These are phyloP conservation scores for Trochalopteron elliotii DNA, from an alignment of 2,113 vertebrate species.

Conservation along the genomic window DNA sequence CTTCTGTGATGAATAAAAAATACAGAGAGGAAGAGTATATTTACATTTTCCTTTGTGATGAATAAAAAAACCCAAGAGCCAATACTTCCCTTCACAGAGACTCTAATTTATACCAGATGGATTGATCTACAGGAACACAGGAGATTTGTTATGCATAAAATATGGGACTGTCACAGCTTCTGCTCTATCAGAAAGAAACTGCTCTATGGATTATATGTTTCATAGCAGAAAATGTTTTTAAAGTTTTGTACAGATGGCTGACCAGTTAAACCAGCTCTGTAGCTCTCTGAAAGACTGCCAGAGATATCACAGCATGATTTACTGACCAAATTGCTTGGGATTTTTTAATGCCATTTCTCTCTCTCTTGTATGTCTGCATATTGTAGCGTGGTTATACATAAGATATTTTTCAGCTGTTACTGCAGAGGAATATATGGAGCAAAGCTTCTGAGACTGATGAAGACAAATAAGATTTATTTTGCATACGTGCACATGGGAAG, in stretches of 20 bases:
- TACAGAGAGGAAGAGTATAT: not conserved
- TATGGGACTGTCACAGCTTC: constrained; percentile 4
- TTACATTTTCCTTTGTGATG: not conserved
- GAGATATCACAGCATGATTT: not conserved
- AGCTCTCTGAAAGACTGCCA: not conserved
- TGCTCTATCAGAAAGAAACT: not conserved
- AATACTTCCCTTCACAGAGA: not conserved
- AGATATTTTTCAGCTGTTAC: not conserved
- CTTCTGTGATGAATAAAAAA: not conserved
- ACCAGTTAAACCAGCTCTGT: not conserved
- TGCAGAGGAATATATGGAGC: not conserved
- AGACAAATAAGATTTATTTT: not conserved
- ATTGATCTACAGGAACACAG: not conserved
- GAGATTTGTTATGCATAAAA: constrained; percentile 16
- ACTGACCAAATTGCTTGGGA: not conserved
- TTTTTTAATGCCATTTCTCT: not conserved
- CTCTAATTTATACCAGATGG: constrained; percentile 23
- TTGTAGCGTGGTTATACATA: not conserved
- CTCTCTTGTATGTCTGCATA: not conserved
- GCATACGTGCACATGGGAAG: not conserved
- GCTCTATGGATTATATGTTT: not conserved
- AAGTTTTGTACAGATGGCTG: not conserved
- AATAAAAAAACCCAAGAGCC: not conserved
- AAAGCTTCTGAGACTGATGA: not conserved
- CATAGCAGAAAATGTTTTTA: not conserved